Evolutionary conservation across 2,888 invertebrate genomes (phyloP).

Genomic region (Cerceris rybyensis): DNA sequence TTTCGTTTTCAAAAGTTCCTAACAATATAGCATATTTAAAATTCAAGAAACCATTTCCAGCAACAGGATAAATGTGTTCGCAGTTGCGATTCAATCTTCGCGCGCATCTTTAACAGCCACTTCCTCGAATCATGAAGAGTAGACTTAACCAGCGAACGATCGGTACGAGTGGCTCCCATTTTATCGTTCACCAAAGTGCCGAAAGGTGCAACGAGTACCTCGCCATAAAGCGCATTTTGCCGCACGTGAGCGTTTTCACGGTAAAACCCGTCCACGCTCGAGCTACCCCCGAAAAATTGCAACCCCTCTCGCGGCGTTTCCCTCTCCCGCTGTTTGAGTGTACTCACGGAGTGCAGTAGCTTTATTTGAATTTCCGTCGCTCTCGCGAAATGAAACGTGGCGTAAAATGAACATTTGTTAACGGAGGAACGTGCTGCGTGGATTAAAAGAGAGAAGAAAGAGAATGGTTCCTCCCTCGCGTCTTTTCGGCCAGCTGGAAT

Average conservation of each 20-base stretch:
- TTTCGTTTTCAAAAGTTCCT: too few species aligned
- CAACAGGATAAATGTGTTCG: too few species aligned
- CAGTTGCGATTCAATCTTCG: not conserved
- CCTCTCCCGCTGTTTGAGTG: constrained; percentile 15
- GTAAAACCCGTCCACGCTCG: too few species aligned
- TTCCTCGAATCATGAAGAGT: not conserved
- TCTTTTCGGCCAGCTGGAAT: too few species aligned
- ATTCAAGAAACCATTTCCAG: too few species aligned
- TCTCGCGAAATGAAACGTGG: too few species aligned
- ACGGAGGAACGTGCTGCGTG: too few species aligned
- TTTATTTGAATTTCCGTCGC: too few species aligned
- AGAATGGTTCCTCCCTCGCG: not conserved
- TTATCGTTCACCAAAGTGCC: constrained; percentile 41
- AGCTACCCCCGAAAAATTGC: too few species aligned
- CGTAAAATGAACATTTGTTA: too few species aligned
- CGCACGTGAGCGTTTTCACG: constrained; percentile 34
- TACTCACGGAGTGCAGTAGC: not conserved
- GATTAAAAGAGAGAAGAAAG: not conserved
- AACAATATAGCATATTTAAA: too few species aligned
- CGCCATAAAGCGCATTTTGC: constrained; percentile 39
- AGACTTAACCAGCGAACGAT: constrained; percentile 1
- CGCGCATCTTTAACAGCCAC: not conserved
- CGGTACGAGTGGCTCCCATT: constrained; percentile 26
- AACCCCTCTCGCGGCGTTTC: too few species aligned
- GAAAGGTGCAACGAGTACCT: constrained; percentile 25